Evolutionary conservation across 2,888 invertebrate species (phyloP).

Genomic region (Ochropleura leucogaster): DNA sequence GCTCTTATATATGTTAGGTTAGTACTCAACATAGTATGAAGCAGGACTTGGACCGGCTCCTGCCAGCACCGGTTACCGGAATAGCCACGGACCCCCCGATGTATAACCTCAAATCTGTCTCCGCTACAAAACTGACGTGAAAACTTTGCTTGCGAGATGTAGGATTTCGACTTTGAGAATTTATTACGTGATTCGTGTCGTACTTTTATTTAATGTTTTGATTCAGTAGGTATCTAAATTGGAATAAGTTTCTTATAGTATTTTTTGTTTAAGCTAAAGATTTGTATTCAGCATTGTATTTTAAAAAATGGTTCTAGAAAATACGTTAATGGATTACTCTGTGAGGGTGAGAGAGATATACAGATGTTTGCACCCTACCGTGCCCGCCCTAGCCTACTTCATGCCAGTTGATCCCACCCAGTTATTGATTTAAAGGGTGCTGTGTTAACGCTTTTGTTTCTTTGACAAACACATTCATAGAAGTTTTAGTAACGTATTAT

Average conservation of each 20-base stretch:
- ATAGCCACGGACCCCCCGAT: constrained; percentile 52
- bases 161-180: constrained; percentile 17
- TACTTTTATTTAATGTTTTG: not conserved
- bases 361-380: not conserved
- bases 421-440: constrained; percentile 29
- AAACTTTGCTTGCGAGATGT: constrained; percentile 33
- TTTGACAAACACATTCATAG: not conserved
- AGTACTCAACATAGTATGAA: constrained; percentile 1
- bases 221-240: not conserved
- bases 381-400: not conserved
- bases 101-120: rapidly evolving
- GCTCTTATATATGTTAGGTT: constrained; percentile 24
- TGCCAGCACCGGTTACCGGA: constrained; percentile 36
- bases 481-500: not conserved
- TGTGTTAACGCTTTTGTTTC: not conserved
- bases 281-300: not conserved
- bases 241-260: rapidly evolving
- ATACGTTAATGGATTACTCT: not conserved
- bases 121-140: not conserved
- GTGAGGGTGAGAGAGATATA: constrained; percentile 15
- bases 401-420: not conserved
- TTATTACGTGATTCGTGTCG: not conserved
- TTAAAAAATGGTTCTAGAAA: not conserved
- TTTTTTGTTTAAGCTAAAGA: not conserved
- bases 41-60: constrained; percentile 47